Evolutionary conservation across 2,113 vertebrate genomes (phyloP), one percentile per base, ranked within the genome.

Genomic region (Paraplagusia blochii): DNA sequence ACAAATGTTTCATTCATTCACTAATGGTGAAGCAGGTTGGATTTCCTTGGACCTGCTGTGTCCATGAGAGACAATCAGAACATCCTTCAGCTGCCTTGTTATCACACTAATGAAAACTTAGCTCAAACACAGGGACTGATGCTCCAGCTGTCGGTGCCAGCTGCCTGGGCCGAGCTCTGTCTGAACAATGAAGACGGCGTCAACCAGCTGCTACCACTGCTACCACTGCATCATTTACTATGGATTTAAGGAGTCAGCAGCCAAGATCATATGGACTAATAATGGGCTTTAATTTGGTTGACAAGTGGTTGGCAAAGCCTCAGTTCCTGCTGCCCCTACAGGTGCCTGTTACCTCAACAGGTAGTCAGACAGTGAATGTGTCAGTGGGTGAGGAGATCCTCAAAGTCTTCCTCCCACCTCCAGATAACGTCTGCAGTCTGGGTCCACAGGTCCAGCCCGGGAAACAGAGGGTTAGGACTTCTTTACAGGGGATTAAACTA

Each of bases 81-180:
- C 47, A 8, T 49, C 57, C 69, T 38, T 22, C 34, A 60, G 43
- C 54, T 40, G 53, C 64, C 62, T 58, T 58, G 58, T 64, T 73
- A 61, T 52, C 38, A 36, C 58, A 14, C 47, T 68, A 68, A 80
- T 76, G 59, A 50, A 59, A 72, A 72, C 48, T 39, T 65, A 53
- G 52, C 63, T 69, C 14, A 49, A 19, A 50, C 64, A 58, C 62
- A 50, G 13, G 7, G 38, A 52, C 58, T 58, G 46, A 76, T 63
- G 65, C 66, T 57, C 70, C 44, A 78, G 54, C 45, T 75, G 68
- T 49, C 13, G 0, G 3, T 44, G 58, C 60, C 71, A 75, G 74
- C 62, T 78, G 74, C 55, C 40, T 29, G 61, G 61, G 55, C 53
- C 53, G 67, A 65, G 58, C 62, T 58, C 36, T 54, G 67, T 47